Evolutionary conservation across 1,140 invertebrate genomes (phyloP).

Genomic region (Pemphigus obesinymphae): DNA sequence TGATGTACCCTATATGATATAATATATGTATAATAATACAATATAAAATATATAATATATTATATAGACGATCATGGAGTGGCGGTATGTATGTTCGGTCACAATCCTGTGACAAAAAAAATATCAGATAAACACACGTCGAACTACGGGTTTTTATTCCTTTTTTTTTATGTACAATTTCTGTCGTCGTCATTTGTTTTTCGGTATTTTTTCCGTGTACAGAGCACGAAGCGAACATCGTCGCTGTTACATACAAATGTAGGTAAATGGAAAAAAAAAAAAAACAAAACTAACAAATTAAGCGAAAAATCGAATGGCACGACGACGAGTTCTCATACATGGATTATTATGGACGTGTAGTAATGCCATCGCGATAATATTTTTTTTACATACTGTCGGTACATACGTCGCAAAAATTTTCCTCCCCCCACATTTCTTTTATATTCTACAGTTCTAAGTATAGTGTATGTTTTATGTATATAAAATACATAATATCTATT

Average conservation of each 20-base stretch:
- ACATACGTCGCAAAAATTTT: no score
- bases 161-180: not conserved
- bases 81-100: not conserved
- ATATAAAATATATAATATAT: no score
- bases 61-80: not conserved
- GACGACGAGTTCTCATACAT: not conserved
- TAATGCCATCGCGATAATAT: not conserved
- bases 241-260: not conserved
- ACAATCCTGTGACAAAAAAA: not conserved
- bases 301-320: not conserved
- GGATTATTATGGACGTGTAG: not conserved
- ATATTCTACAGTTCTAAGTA: no score
- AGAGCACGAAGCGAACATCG: no score
- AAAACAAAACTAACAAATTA: not conserved
- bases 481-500: no score
- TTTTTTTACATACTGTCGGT: no score
- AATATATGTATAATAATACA: no score
- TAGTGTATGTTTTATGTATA: no score
- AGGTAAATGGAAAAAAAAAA: not conserved
- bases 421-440: no score
- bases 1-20: no score
- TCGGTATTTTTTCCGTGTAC: not conserved
- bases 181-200: not conserved
- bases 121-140: slow-evolving; percentile 6
- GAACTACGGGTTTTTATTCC: not conserved